Conservation (phyloP, 2,888 invertebrate genomes). For the Drosophila atripex region DNA sequence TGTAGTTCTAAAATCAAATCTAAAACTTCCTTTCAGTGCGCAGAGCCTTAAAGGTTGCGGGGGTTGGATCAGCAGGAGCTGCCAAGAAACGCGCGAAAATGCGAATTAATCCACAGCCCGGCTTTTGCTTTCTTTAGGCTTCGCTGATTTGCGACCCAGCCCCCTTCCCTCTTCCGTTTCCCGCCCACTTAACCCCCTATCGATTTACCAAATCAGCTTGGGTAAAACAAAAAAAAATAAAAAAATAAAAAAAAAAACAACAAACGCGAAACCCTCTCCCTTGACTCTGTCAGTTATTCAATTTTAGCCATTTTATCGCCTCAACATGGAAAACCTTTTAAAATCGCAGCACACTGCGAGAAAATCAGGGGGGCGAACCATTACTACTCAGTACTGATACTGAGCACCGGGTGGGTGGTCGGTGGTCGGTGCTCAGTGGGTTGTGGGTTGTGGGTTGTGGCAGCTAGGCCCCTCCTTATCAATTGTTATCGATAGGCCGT, state of each 20-base stretch:
- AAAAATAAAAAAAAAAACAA: no score
- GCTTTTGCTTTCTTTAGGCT: constrained; percentile 59
- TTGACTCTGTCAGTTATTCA: constrained; percentile 64
- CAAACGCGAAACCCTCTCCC: constrained; percentile 22
- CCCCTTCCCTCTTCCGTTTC: not conserved
- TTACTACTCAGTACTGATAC: not conserved
- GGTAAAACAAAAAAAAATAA: no score
- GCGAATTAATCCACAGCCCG: constrained; percentile 62
- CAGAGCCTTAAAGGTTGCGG: not conserved
- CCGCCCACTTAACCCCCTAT: constrained; percentile 16
- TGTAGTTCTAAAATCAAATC: no score
- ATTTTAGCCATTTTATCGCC: constrained; percentile 74
- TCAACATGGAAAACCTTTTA: constrained; percentile 75
- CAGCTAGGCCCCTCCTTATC: constrained; percentile 56
- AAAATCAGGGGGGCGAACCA: constrained; percentile 1
- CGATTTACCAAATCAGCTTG: constrained; percentile 42
- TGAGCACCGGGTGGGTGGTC: not conserved
- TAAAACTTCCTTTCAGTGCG: not conserved
- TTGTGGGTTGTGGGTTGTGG: constrained; percentile 54
- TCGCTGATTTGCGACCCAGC: constrained; percentile 51
- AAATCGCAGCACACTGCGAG: constrained; percentile 46
- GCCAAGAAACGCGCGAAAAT: constrained; percentile 75
- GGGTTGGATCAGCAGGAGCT: constrained; percentile 41
- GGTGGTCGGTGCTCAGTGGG: constrained; percentile 7
- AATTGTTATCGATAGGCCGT: constrained; percentile 67